Percentiles rank a stretch among this genome's conserved stretches.
phyloP scores from a whole-genome alignment of 2,113 vertebrate species.

The Gnathonemus echidnorhynchus region DNA sequence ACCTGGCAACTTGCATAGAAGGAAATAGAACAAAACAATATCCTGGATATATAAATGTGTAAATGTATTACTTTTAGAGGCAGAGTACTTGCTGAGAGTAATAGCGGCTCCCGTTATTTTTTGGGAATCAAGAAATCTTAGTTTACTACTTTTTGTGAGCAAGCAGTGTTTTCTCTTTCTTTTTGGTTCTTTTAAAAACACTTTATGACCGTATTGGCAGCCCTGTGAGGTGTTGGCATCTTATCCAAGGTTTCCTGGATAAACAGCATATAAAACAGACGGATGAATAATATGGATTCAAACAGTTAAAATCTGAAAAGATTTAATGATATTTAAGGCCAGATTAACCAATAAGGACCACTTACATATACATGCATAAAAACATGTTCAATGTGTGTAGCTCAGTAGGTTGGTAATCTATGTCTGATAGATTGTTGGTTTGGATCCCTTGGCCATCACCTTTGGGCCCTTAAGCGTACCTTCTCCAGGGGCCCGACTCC shows the following conservation, averaged over 20 bases:
- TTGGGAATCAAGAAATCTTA: not conserved
- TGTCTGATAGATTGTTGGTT: not conserved
- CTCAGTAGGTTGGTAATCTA: not conserved
- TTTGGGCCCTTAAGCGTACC: not conserved
- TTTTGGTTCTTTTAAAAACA: not conserved
- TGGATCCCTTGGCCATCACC: not conserved
- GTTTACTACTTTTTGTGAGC: not conserved
- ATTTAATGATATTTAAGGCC: not conserved
- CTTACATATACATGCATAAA: not conserved
- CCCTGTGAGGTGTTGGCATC: not conserved
- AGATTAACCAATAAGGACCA: not conserved
- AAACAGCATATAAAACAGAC: not conserved
- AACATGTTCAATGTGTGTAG: not conserved
- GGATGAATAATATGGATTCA: not conserved
- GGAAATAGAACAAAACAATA: not conserved
- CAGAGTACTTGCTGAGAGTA: not conserved
- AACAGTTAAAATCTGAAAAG: not conserved
- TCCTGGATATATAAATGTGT: not conserved
- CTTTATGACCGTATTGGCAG: not conserved
- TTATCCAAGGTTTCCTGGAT: not conserved
- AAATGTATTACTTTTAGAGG: not conserved
- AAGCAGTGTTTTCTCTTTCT: not conserved
- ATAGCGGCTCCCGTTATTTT: not conserved
- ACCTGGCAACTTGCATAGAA: not conserved
- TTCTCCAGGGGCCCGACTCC: not conserved